Conservation (phyloP, 2,113 vertebrate species). For the Ictalurus furcatus region DNA sequence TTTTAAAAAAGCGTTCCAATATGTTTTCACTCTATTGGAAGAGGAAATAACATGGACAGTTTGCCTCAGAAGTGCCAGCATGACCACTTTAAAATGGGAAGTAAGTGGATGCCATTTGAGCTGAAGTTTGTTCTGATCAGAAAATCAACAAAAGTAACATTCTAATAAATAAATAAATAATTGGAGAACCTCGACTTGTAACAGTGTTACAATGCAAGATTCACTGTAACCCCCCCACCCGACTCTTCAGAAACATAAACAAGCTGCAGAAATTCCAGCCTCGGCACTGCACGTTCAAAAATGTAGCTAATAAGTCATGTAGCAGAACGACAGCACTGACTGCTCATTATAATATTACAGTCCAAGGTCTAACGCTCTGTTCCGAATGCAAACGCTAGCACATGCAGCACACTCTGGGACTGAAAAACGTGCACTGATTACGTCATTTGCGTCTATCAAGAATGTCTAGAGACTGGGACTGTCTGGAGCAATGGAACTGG, state of each 20-base stretch:
- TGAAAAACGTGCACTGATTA: neutral
- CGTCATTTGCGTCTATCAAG: neutral
- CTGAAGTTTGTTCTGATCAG: neutral
- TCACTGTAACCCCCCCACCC: neutral
- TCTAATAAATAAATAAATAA: neutral
- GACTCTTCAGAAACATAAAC: slow-evolving; percentile 7
- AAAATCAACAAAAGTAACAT: neutral
- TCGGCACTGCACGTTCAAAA: neutral
- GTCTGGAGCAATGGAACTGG: neutral
- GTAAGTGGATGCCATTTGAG: neutral
- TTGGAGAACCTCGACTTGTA: neutral
- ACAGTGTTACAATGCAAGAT: neutral
- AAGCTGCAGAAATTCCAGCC: neutral
- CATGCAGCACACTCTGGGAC: neutral
- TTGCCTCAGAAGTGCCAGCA: neutral
- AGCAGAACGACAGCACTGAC: neutral
- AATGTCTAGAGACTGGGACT: neutral
- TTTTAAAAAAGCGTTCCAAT: neutral
- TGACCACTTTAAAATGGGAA: neutral
- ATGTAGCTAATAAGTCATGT: neutral
- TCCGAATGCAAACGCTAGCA: neutral
- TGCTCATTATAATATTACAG: slow-evolving; percentile 17
- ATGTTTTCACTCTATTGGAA: neutral
- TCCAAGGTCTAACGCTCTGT: neutral
- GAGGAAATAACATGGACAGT: neutral